Conservation (phyloP, 2,888 invertebrate genomes). For the Philereme vetulata region DNA sequence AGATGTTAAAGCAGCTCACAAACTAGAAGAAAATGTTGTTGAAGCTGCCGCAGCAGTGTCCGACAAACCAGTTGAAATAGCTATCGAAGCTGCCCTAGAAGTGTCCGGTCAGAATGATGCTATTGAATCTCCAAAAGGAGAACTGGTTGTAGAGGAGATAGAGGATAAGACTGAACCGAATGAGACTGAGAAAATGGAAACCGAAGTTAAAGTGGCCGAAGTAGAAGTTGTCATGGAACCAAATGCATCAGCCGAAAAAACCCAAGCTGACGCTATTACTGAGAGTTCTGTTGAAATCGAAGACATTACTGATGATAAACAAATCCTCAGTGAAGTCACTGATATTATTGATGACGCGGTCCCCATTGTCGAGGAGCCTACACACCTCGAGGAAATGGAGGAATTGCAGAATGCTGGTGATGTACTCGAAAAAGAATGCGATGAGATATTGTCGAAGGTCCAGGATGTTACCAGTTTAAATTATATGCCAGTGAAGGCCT, state of each 20-base stretch:
- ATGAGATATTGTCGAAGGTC: slow-evolving; percentile 76
- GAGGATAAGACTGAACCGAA: slow-evolving; percentile 57
- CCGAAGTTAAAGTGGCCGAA: slow-evolving; percentile 42
- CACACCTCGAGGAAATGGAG: slow-evolving; percentile 60
- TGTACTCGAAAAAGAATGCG: slow-evolving; percentile 77
- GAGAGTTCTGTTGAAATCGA: slow-evolving; percentile 63
- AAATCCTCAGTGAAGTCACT: slow-evolving; percentile 53
- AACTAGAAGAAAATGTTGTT: slow-evolving; percentile 36
- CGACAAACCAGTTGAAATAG: slow-evolving; percentile 32
- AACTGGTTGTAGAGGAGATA: slow-evolving; percentile 58
- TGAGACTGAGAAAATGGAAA: slow-evolving; percentile 61
- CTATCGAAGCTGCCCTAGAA: slow-evolving; percentile 51
- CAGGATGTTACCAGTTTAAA: slow-evolving; percentile 75
- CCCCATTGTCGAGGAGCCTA: slow-evolving; percentile 66
- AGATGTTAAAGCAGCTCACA: slow-evolving; percentile 39
- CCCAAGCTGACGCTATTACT: slow-evolving; percentile 44
- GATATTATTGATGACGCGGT: slow-evolving; percentile 64
- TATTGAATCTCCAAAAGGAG: slow-evolving; percentile 46
- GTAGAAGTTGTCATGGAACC: slow-evolving; percentile 45
- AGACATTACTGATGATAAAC: slow-evolving; percentile 63
- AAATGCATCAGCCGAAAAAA: slow-evolving; percentile 49
- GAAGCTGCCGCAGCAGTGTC: slow-evolving; percentile 53
- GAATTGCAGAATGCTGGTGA: slow-evolving; percentile 44
- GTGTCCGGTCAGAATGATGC: slow-evolving; percentile 51
- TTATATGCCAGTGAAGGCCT: slow-evolving; percentile 67